Base-by-base conservation (phyloP, 2,888 invertebrate genomes). In the Muschampia plurimacula region DNA sequence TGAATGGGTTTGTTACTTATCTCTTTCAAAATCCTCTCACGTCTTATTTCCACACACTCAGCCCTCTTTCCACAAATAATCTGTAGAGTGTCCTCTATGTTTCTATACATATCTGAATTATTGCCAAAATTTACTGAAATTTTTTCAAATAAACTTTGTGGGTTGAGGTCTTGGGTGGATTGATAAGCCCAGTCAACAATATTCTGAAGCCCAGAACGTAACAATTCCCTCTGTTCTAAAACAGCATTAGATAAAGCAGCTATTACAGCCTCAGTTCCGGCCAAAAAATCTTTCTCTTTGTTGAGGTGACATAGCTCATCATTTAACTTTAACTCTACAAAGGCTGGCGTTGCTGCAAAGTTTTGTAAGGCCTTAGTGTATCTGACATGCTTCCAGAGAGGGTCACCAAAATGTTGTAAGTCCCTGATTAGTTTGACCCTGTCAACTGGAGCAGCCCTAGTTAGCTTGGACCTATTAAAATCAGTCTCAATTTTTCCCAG, bases 41-140 rank as follows among this genome's bases (percentile, higher is more conserved):
- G 15, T 13, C 49, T 57, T 57, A 8, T 57, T 22, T 57, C 57
- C 6, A 57, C 28, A 22, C 28, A 57, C 28, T 57, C 57, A 57
- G 57, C 57, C 12, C 57, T 57, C 3, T 9, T 57, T 7, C 57
- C 57, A 28, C 57, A 57, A 57, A 57, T 57, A 9, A 57, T 57
- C 22, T 57, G 57, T 22, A 57, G 10, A 22, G 57, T 57, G 6
- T 49, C 49, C 13, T 49, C 49, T 5, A 49, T 49, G 1, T 49
- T 49, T 13, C 1, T 49, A 3, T 49, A 49, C 5, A 49, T 49
- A 49, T 49, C 13, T 49, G 49, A 49, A 49, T 13, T 49, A 13
- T 13, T 49, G 9, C 49, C 49, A 13, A 49, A 49, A 9, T 49
- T 49, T 12, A 5, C 49, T 57, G 57, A 57, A 22, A 57, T 28